Conservation (phyloP, 2,113 vertebrate species). For the Pachyramphus minor region DNA sequence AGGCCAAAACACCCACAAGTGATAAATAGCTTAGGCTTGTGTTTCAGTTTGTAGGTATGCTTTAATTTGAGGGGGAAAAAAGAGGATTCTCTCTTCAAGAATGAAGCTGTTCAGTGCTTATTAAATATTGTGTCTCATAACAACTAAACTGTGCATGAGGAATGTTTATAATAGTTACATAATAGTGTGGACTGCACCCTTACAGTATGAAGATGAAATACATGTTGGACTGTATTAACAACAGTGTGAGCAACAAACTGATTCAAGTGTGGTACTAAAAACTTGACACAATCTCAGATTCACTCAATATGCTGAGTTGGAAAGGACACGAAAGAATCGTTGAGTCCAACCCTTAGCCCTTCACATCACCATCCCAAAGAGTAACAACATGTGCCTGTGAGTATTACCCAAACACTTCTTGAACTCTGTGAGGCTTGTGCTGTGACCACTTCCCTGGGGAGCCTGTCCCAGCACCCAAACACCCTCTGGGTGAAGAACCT, state of each 20-base stretch:
- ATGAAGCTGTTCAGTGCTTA: background rate
- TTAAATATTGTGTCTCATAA: background rate
- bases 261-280: background rate
- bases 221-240: background rate
- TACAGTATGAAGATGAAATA: background rate
- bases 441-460: background rate
- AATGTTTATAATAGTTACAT: background rate
- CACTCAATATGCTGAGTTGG: background rate
- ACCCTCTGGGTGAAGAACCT: background rate
- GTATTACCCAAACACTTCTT: background rate
- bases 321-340: background rate
- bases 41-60: background rate
- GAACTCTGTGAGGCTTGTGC: background rate
- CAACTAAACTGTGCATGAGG: background rate
- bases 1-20: background rate
- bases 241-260: background rate
- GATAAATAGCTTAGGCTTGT: background rate
- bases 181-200: background rate
- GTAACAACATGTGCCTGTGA: background rate
- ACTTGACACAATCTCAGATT: background rate
- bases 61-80: background rate
- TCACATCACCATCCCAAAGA: background rate
- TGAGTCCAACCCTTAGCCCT: background rate
- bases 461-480: background rate
- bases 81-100: background rate